Evolutionary conservation across 2,797 vertebrate genomes (phyloP).

Genomic region (Halcyon chelicuti): DNA sequence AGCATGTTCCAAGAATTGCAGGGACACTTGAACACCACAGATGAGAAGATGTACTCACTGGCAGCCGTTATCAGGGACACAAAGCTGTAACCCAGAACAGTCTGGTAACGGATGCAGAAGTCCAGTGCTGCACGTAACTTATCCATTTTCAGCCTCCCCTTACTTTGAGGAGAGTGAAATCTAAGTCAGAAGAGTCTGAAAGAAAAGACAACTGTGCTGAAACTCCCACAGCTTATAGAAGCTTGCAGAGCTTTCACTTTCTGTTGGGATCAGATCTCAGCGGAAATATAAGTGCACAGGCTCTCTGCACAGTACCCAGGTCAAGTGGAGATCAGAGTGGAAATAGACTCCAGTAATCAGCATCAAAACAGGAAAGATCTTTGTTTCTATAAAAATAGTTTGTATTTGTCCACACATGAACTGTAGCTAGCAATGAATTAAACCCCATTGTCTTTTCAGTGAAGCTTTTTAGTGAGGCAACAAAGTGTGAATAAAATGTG

Average conservation of each 20-base stretch:
- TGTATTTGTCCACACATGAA: not conserved
- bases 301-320: not conserved
- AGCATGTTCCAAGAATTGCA: constrained; percentile 78
- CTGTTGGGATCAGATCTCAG: rapidly evolving
- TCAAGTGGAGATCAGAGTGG: not conserved
- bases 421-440: not conserved
- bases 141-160: constrained; percentile 67
- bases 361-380: not conserved
- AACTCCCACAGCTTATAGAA: rapidly evolving
- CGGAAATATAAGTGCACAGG: not conserved
- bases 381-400: not conserved
- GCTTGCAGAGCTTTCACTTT: not conserved
- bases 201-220: not conserved
- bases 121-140: constrained; percentile 43
- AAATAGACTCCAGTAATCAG: not conserved
- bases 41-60: constrained; percentile 81
- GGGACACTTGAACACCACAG: constrained; percentile 81
- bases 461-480: not conserved
- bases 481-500: not conserved
- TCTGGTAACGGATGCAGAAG: constrained; percentile 56
- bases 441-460: not conserved
- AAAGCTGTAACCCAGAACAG: constrained; percentile 64
- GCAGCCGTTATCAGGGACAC: constrained; percentile 80
- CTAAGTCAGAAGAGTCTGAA: not conserved
- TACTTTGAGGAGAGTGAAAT: not conserved